Base-by-base conservation (phyloP, 2,797 vertebrate species). In the Chaenodraco wilsoni region DNA sequence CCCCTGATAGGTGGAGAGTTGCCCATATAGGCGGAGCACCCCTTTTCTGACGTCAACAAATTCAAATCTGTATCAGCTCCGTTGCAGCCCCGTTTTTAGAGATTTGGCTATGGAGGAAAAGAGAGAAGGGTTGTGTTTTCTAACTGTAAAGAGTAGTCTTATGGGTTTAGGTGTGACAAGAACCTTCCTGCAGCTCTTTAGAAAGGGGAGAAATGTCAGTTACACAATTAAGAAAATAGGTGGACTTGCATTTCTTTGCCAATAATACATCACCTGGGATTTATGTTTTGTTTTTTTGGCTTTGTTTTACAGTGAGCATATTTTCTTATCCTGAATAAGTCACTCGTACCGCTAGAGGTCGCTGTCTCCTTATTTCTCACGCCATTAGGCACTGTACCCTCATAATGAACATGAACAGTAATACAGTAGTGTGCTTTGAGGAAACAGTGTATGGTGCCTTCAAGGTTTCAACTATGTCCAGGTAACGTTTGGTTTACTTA, bases 321-420 rank as follows among this genome's bases (percentile, higher is more conserved):
- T 27, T 27, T 27, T 27, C 1, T 15, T 4, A 7, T 1, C 5
- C 4, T 44, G 14, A 27, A 8, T 19, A 31, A 1, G 37, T 3
- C 0, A 3, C 6, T n/a, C 3, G 33, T 2, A 57, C 64, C 79
- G 71, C 71, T 41, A 78, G 74, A 55, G 52, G 77, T 6, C 54
- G 0, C 59, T 64, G 31, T 74, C 49, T 52, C 2, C 2, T 27
- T 9, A 45, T 15, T 50, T 19, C 55, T 55, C 5, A n/a, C 10
- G 4, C 43, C 15, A 14, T 63, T 17, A 23, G 12, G 1, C 3
- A 1, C 1, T n/a, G 4, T 0, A 13, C 9, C 40, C 16, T 14
- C 12, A 40, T 15, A 3, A n/a, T 23, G 41, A 52, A 51, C 31
- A 51, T 40, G 14, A 50, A 6, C 3, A 9, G 1, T 54, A 31